Percentiles rank a stretch among this genome's conserved stretches.
phyloP scores from a whole-genome alignment of 2,888 invertebrate genomes.

The Sphaerolaimus hirsutus region DNA sequence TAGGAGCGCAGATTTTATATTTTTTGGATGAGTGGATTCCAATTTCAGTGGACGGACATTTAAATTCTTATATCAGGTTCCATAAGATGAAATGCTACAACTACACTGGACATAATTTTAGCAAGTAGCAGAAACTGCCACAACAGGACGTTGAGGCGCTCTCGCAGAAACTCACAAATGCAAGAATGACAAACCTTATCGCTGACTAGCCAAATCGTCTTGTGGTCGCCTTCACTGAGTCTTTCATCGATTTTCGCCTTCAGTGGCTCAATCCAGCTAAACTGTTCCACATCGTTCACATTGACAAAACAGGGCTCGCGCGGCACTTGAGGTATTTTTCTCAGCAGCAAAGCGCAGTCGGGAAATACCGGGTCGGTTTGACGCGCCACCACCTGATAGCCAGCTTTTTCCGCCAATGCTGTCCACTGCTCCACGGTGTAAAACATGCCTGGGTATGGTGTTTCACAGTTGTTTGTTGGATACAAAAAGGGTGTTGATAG shows the following conservation, averaged over 20 bases:
- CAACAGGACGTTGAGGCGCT: too few relatives aligned
- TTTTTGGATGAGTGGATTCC: too few relatives aligned
- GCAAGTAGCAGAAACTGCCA: too few relatives aligned
- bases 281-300: conserved; percentile 20
- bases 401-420: conserved; percentile 15
- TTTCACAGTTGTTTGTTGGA: too few relatives aligned
- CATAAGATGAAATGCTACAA: too few relatives aligned
- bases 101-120: too few relatives aligned
- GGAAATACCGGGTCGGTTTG: conserved; percentile 8
- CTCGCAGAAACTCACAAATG: too few relatives aligned
- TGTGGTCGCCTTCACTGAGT: conserved; percentile 32
- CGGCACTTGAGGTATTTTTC: conserved; percentile 11
- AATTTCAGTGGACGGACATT: too few relatives aligned
- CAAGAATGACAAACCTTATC: conserved; percentile 12
- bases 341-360: conserved; percentile 16
- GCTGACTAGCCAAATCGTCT: conserved; percentile 36
- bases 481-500: too few relatives aligned
- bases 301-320: conserved; percentile 19
- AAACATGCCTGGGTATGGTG: neutral
- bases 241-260: conserved; percentile 35
- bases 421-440: conserved; percentile 12
- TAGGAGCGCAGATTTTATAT: too few relatives aligned
- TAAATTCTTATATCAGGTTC: too few relatives aligned
- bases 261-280: conserved; percentile 23
- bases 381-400: conserved; percentile 8